Base-by-base conservation (phyloP, 2,113 vertebrate species). In the Hemichromis elongatus region DNA sequence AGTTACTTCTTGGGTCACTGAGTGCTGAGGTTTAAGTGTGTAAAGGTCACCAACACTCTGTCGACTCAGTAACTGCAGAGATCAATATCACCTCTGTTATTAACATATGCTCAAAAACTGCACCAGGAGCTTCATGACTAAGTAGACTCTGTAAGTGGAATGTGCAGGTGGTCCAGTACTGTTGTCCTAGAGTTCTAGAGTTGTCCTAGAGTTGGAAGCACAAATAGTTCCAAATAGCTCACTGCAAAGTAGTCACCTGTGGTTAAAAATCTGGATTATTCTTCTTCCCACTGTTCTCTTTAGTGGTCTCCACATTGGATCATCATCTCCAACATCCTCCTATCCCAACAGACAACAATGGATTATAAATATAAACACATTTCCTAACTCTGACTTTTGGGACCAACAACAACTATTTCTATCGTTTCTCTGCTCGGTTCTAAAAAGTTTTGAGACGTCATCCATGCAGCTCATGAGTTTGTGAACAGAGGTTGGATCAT, bases 51-150 rank as follows among this genome's bases (percentile, higher is more conserved):
- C 35, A 1, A 68, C 35, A 24, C 35, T 68, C 35, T 40, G 35
- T 35, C 0, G 1, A 68, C 0, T 68, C n/a, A 42, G 35, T 68
- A 42, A 66, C 61, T 66, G 61, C 61, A 24, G 35, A 21, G 35
- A n/a, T 68, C 61, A n/a, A 68, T 40, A 40, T 40, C n/a, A 40
- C 61, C 35, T 66, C 61, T 66, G 61, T 37, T 21, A 21, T 40
- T 40, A 66, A 66, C 61, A 66, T 66, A 11, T 14, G 35, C 61
- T 40, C 35, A 66, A 40, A 66, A 66, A 24, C 4, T 13, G 61
- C 7, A 40, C 35, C 19, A 37, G 61, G 61, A 66, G 61, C 33
- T 40, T 66, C 61, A 66, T 21, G 19, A 19, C 6, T 0, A 37
- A 66, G 11, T 37, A 66, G 33, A 37, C 33, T 33, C 33, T 40